Percentiles rank a stretch among this genome's conserved stretches.
Evolutionary conservation across 2,888 invertebrate species (phyloP).

Genomic region (Athalia rosae): DNA sequence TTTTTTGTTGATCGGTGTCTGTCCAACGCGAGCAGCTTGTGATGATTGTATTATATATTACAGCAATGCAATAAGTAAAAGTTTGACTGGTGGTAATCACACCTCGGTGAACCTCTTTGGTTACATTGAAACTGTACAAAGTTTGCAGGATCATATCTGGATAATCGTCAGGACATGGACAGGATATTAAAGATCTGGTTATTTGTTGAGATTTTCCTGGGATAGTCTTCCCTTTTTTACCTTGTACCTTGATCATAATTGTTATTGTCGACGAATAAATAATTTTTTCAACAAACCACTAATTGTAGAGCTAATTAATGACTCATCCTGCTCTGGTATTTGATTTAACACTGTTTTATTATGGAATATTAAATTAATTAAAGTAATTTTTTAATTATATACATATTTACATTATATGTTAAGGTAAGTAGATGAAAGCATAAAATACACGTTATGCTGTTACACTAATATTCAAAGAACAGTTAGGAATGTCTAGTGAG

Average conservation of each 20-base stretch:
- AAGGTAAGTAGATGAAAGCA: slow-evolving; percentile 48
- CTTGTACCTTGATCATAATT: slow-evolving; percentile 6
- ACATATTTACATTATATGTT: slow-evolving; percentile 65
- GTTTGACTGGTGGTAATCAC: not conserved
- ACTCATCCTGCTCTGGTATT: not conserved
- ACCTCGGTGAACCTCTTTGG: not conserved
- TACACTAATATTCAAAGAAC: slow-evolving; percentile 54
- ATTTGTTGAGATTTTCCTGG: not conserved
- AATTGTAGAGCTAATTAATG: not conserved
- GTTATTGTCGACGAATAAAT: slow-evolving; percentile 8
- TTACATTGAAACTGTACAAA: not conserved
- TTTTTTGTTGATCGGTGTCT: slow-evolving; percentile 82
- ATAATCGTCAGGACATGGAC: too few relatives aligned
- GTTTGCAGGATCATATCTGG: too few relatives aligned
- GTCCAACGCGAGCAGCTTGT: slow-evolving; percentile 76
- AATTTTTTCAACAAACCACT: not conserved
- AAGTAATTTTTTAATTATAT: slow-evolving; percentile 58
- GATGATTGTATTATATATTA: slow-evolving; percentile 55
- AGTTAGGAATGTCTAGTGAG: slow-evolving; percentile 63
- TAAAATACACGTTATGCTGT: slow-evolving; percentile 46
- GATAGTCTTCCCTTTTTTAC: not conserved
- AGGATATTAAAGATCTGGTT: too few relatives aligned
- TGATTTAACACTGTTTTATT: slow-evolving; percentile 49
- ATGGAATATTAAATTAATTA: slow-evolving; percentile 56
- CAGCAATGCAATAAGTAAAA: not conserved